Evolutionary conservation across 2,888 invertebrate genomes (phyloP), one percentile per base, ranked within the genome.

Genomic region (Clistopyga incitator): DNA sequence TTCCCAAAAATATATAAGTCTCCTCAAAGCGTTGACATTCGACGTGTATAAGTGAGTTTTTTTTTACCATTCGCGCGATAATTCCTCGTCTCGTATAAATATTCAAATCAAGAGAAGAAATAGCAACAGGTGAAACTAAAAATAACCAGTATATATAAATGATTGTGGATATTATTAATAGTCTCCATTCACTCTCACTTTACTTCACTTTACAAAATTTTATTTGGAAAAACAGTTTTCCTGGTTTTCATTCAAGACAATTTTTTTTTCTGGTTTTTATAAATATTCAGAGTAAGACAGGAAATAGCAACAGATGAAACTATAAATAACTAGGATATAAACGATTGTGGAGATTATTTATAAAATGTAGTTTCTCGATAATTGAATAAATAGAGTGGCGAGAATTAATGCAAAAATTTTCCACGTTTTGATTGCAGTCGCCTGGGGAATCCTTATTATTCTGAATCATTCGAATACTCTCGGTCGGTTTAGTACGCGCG

Each of bases 381-480:
- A 64, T 38, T 8, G 42, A 64, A 64, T 38, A 11, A 34, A 61
- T 34, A 2, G 10, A 29, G 34, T 34, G 29, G 38, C 38, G n/a
- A 18, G 10, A 64, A 20, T 38, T 38, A 10, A 42, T 38, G 38
- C 18, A 61, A 34, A 65, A 65, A 65, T 20, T 65, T 42, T 45
- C 8, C 38, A 61, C 61, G 29, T 20, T 23, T 42, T 23, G 23
- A 65, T 11, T 42, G 11, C 20, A 38, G 4, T 3, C 64, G 6
- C 42, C 42, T 34, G 29, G 38, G 25, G 25, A 38, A 38, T 64
- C 61, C 61, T 38, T 38, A 23, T 38, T 42, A 38, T 42, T 65
- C 42, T 65, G 42, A 34, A 34, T 34, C 59, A 61, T n/a, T 29
- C 15, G 29, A 59, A 54, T 20, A 20, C 52, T n/a, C 18, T 52